Percentiles rank a stretch among this genome's conserved stretches.
Evolutionary conservation across 2,797 vertebrate species (phyloP).

Genomic region (Geotria australis): DNA sequence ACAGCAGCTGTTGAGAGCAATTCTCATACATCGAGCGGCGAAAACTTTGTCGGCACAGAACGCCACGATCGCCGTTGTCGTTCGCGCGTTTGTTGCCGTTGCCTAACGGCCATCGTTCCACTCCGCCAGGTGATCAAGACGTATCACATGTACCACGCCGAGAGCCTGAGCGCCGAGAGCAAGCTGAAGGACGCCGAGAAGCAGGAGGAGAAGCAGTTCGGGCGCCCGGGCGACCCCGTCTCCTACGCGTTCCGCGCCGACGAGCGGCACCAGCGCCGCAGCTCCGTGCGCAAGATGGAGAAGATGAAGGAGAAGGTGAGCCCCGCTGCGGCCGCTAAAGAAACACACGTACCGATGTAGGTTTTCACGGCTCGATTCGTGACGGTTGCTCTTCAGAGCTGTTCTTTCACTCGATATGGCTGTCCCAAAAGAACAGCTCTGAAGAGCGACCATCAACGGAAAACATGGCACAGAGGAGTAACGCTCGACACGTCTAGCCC

Average conservation of each 20-base stretch:
- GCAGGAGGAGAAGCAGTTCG: constrained; percentile 82
- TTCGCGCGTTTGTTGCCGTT: too few relatives aligned
- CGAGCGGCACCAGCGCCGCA: constrained; percentile 58
- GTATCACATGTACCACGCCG: constrained; percentile 94
- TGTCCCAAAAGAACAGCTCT: too few relatives aligned
- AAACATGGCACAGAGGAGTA: background rate
- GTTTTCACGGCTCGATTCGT: too few relatives aligned
- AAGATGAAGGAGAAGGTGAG: constrained; percentile 97
- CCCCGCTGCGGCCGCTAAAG: background rate
- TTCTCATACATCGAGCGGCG: too few relatives aligned
- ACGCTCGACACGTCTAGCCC: too few relatives aligned
- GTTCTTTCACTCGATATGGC: too few relatives aligned
- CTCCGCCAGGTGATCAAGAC: constrained; percentile 79
- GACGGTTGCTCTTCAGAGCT: too few relatives aligned
- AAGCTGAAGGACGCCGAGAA: constrained; percentile 95
- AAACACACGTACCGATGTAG: too few relatives aligned
- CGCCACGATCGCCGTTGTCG: too few relatives aligned
- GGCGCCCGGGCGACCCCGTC: constrained; percentile 44
- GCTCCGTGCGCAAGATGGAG: constrained; percentile 92
- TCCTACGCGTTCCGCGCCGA: constrained; percentile 53
- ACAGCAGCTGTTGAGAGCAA: too few relatives aligned
- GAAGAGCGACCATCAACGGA: too few relatives aligned
- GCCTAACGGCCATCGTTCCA: background rate
- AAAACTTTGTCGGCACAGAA: too few relatives aligned
- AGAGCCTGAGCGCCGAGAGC: constrained; percentile 80